Percentiles rank a stretch among this genome's conserved stretches.
Evolutionary conservation across 2,113 vertebrate genomes (phyloP).

Genomic region (Upupa epops): DNA sequence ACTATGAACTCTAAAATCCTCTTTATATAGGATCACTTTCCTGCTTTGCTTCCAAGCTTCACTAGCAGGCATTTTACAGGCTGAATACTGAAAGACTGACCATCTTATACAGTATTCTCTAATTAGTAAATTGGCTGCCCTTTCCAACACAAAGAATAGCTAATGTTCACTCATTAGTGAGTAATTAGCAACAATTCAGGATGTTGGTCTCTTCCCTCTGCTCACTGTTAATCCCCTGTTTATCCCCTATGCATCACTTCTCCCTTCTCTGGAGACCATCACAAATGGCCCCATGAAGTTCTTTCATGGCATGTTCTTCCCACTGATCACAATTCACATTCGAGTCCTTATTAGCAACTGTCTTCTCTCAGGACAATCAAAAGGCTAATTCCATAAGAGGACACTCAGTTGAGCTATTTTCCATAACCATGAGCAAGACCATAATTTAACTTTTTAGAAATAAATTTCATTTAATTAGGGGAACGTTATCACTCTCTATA

Average conservation of each 20-base stretch:
- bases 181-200: slow-evolving; percentile 3
- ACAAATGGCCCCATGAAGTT: neutral
- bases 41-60: neutral
- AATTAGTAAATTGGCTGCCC: slow-evolving; percentile 23
- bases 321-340: neutral
- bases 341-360: neutral
- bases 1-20: neutral
- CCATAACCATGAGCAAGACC: neutral
- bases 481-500: no score
- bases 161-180: neutral
- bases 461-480: neutral
- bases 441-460: neutral
- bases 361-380: neutral
- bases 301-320: neutral
- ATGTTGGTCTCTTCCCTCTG: neutral
- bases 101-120: neutral
- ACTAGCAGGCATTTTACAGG: neutral
- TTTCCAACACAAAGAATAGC: slow-evolving; percentile 11
- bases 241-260: neutral
- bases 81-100: neutral
- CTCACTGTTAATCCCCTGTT: neutral
- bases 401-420: neutral
- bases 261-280: neutral
- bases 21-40: neutral
- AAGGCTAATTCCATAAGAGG: neutral